Evolutionary conservation across 2,888 invertebrate genomes (phyloP).

Genomic region (Meta bourneti): DNA sequence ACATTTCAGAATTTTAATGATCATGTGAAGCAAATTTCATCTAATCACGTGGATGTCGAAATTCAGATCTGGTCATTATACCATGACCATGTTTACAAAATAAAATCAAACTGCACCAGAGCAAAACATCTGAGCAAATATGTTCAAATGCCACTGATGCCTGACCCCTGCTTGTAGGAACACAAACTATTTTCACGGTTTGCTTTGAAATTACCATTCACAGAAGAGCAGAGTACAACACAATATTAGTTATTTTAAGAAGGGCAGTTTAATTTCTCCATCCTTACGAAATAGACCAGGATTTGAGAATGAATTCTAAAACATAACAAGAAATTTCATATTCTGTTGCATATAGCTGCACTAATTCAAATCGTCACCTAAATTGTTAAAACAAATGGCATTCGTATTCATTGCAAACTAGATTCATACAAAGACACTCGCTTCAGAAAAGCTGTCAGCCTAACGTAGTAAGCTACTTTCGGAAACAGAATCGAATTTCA

Average conservation of each 20-base stretch:
- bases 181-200: background rate
- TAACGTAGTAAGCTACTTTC: background rate
- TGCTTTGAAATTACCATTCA: background rate
- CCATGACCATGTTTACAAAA: too few species aligned
- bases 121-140: too few species aligned
- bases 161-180: background rate
- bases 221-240: background rate
- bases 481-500: background rate
- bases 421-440: background rate
- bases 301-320: background rate
- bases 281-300: background rate
- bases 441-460: background rate
- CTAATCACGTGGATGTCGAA: too few species aligned
- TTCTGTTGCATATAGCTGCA: background rate
- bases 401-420: background rate
- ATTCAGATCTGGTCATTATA: too few species aligned
- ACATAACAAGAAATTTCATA: background rate
- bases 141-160: background rate
- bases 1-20: too few species aligned
- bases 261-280: background rate
- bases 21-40: too few species aligned
- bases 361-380: background rate
- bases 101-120: too few species aligned
- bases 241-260: background rate
- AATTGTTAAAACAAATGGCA: background rate